These are phyloP conservation scores for Stenchaetothrips biformis DNA, from an alignment of 2,888 invertebrate species.

Conservation along the genomic window DNA sequence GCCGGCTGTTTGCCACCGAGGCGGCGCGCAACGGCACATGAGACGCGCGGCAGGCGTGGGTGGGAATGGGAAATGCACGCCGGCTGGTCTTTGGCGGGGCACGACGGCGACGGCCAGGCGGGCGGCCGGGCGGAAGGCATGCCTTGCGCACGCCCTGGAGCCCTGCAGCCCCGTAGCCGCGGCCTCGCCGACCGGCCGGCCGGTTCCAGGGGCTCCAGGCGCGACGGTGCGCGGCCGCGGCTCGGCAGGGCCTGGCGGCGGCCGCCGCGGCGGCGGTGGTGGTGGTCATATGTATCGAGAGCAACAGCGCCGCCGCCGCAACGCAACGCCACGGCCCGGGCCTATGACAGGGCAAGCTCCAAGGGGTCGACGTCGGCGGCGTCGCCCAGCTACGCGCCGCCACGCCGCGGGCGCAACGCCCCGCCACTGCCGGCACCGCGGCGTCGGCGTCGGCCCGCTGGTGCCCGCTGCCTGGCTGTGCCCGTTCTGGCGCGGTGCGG, in stretches of 20 bases:
- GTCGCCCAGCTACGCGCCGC: neutral
- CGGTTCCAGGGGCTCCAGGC: neutral
- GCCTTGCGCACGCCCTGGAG: neutral
- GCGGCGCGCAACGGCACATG: neutral
- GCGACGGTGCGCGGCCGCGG: neutral
- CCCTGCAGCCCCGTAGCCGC: neutral
- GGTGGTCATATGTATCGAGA: too few species aligned
- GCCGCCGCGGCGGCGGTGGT: neutral
- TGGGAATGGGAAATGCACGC: neutral
- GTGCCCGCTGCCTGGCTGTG: neutral
- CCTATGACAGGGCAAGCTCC: too few species aligned
- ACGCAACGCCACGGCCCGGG: too few species aligned
- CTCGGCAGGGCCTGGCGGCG: neutral
- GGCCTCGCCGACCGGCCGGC: neutral
- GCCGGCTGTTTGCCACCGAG: neutral
- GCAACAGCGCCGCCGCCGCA: too few species aligned
- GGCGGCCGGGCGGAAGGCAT: neutral
- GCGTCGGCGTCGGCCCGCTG: neutral
- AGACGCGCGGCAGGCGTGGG: neutral
- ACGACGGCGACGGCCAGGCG: neutral
- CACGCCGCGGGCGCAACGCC: neutral
- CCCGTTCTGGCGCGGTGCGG: neutral
- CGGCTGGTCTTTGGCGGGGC: too few species aligned
- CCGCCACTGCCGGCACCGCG: neutral
- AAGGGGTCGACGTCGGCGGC: neutral